phyloP scores from a whole-genome alignment of 2,113 vertebrate genomes.

The Myotis lucifugus region DNA sequence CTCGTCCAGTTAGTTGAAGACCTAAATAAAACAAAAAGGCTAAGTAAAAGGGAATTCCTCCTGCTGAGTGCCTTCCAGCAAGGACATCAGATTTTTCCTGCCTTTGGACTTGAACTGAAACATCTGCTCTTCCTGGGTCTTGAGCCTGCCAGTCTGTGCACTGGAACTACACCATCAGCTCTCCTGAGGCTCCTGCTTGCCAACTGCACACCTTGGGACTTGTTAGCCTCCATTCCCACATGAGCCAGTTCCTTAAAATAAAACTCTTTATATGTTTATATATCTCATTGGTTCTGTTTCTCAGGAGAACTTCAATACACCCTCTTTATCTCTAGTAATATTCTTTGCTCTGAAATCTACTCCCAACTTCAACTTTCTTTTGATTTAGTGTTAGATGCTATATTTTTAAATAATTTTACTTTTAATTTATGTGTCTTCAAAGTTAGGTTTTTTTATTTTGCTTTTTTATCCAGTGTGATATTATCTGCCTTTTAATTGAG shows the following conservation, averaged over 20 bases:
- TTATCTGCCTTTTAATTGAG: not conserved
- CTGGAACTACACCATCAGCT: not conserved
- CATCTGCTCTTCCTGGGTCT: not conserved
- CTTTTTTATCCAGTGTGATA: not conserved
- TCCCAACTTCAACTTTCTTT: not conserved
- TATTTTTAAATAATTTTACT: not conserved
- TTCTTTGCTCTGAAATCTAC: conserved; percentile 18
- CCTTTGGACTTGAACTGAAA: not conserved
- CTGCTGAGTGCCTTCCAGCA: not conserved
- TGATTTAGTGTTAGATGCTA: not conserved
- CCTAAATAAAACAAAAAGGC: not conserved
- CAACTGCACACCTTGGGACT: not conserved
- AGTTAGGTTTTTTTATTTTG: not conserved
- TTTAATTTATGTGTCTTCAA: conserved; percentile 7
- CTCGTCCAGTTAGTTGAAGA: not conserved
- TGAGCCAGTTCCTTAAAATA: not conserved
- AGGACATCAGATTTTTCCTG: not conserved
- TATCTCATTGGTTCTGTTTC: not conserved
- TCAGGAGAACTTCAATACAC: not conserved
- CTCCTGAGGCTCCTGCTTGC: not conserved
- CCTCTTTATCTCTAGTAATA: not conserved
- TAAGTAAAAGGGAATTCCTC: not conserved
- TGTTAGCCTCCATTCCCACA: not conserved
- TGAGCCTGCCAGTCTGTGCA: not conserved
- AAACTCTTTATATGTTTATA: not conserved